phyloP scores from a whole-genome alignment of 2,113 vertebrate species.

The Halichoerus grypus region DNA sequence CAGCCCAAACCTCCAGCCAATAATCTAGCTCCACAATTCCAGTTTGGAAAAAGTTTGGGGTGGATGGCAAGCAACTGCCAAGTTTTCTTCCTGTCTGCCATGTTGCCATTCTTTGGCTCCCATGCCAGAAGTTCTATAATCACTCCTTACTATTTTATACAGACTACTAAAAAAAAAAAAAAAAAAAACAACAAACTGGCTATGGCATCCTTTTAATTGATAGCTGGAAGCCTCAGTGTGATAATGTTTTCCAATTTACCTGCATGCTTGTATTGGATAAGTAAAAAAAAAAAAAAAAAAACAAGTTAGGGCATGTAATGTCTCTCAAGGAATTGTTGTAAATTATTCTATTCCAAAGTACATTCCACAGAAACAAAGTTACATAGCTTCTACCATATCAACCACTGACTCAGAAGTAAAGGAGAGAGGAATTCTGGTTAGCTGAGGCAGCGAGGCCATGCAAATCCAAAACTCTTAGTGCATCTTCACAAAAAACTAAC shows the following conservation, averaged over 20 bases:
- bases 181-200: not conserved
- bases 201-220: conserved; percentile 5
- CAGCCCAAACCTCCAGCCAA: not conserved
- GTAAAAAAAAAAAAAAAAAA: conserved; percentile 46
- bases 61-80: not conserved
- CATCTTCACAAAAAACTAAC: not conserved
- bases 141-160: not conserved
- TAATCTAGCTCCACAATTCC: not conserved
- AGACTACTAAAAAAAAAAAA: not conserved
- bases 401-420: conserved; percentile 65
- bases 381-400: conserved; percentile 55
- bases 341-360: conserved; percentile 58
- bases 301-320: conserved; percentile 65
- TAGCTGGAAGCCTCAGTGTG: conserved; percentile 39
- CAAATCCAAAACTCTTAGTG: not conserved
- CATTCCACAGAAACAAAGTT: conserved; percentile 77
- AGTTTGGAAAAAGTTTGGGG: not conserved
- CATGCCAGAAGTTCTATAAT: not conserved
- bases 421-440: not conserved
- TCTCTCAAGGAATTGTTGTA: conserved; percentile 9
- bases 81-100: not conserved
- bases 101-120: not conserved
- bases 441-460: not conserved
- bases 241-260: conserved; percentile 46
- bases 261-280: conserved; percentile 65